Base-by-base conservation (phyloP, 2,888 invertebrate species). In the Mimas tiliae region DNA sequence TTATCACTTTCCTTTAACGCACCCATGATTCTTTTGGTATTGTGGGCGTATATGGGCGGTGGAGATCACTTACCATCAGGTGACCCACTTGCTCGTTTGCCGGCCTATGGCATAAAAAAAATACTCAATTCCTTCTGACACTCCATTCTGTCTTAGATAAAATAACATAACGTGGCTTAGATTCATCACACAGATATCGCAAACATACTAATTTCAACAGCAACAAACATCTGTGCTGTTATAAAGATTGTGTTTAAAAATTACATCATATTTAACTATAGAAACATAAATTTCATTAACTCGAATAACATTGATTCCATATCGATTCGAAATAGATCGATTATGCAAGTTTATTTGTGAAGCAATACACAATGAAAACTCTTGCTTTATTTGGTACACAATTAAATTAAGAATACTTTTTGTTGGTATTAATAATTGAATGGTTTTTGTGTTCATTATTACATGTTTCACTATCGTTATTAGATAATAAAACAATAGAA, bases 261-360 rank as follows among this genome's bases (percentile, higher is more conserved):
- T 48, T 48, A 48, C 16, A 48, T 48, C 16, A 48, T 8, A 48
- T 48, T 6, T 48, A 48, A 48, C 16, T 48, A 48, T 16, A 48
- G 48, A 48, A 48, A 48, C 48, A 48, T 48, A n/a, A 48, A 48
- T 48, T 48, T 48, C 1, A 48, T 48, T 16, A 48, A 48, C 48
- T 48, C 16, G 48, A 48, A 48, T 16, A 14, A 48, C 16, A 48
- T 14, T 6, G 47, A 0, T 14, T n/a, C 47, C n/a, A 9, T 38
- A 9, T 38, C 48, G n/a, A 48, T 16, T 7, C 48, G 48, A 48
- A 16, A 48, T 47, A 6, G 12, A 47, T 48, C 48, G 48, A 48
- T 48, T 48, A 14, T 48, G 48, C 14, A 48, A 48, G 48, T 16
- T n/a, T 7, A 0, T 48, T 38, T 38, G 2, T 9, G 8, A 38